These are phyloP conservation scores for Dilophus febrilis DNA, from an alignment of 2,888 invertebrate species.

Conservation along the genomic window DNA sequence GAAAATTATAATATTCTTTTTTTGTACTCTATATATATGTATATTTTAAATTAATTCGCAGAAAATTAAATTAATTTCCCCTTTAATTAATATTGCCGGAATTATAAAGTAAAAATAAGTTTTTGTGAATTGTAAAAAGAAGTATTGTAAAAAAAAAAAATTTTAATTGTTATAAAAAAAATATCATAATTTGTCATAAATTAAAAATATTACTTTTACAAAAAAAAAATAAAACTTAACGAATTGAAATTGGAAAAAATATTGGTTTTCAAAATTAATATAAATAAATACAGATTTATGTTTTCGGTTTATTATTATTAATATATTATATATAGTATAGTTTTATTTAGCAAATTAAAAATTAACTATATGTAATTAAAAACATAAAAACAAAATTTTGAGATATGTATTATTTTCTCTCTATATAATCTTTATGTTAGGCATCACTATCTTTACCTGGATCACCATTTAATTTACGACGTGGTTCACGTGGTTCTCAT, in stretches of 20 bases:
- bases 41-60: too few relatives aligned
- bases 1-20: too few relatives aligned
- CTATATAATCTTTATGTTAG: slow-evolving; percentile 34
- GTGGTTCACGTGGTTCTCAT: slow-evolving; percentile 81
- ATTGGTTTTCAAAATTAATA: too few relatives aligned
- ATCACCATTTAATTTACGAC: slow-evolving; percentile 85
- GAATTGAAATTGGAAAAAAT: background rate
- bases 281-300: too few relatives aligned
- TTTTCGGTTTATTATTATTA: too few relatives aligned
- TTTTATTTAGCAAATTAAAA: background rate
- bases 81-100: too few relatives aligned
- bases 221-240: background rate
- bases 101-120: too few relatives aligned
- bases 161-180: slow-evolving; percentile 2
- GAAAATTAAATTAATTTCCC: too few relatives aligned
- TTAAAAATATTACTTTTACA: background rate
- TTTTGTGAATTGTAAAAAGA: too few relatives aligned
- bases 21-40: too few relatives aligned
- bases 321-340: background rate
- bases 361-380: background rate
- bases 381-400: background rate
- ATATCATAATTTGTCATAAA: too few relatives aligned
- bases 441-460: slow-evolving; percentile 93
- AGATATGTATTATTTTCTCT: slow-evolving; percentile 9
- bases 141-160: background rate